Evolutionary conservation across 2,113 vertebrate genomes (phyloP), one percentile per base, ranked within the genome.

Genomic region (Larimichthys crocea): DNA sequence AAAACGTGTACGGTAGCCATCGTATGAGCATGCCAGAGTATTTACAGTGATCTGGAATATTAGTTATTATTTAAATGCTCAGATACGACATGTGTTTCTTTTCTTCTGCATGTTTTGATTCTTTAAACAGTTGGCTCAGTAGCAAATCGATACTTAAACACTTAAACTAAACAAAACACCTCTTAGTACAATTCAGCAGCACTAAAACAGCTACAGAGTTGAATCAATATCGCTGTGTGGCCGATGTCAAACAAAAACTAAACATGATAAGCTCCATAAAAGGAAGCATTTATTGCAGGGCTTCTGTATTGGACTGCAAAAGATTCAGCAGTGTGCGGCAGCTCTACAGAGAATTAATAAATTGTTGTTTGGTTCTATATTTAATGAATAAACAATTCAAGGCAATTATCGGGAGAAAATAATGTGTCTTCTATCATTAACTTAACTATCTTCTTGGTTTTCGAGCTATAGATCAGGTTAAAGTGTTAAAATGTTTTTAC

Each of bases 191-290:
- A 52, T 63, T 50, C 44, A 64, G 11, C 52, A n/a, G 15, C 42
- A 40, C 46, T 7, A 22, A 48, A n/a, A n/a, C 40, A 46, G 65
- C 31, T 24, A 52, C 26, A 4, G 11, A 31, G 48, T 12, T 64
- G 15, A 74, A 44, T 71, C n/a, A 65, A 65, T 59, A 71, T 17
- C 3, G 26, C 56, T 59, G 19, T 59, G 19, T 66, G 16, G 63
- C 29, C 31, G 57, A 44, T n/a, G 31, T 68, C 56, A 79, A 35
- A 59, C 24, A 82, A 48, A 63, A 59, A 52, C 24, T 17, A 19
- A 74, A 64, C 10, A 4, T 15, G n/a, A 59, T 57, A 67, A 48
- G 62, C 53, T 50, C 49, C 20, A 61, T 56, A 80, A 83, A 80
- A 76, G 59, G 22, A 5, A 20, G 48, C 29, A 24, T 64, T 73